These are phyloP conservation scores for Mesocricetus auratus DNA, from an alignment of 2,113 vertebrate species.

Conservation along the genomic window DNA sequence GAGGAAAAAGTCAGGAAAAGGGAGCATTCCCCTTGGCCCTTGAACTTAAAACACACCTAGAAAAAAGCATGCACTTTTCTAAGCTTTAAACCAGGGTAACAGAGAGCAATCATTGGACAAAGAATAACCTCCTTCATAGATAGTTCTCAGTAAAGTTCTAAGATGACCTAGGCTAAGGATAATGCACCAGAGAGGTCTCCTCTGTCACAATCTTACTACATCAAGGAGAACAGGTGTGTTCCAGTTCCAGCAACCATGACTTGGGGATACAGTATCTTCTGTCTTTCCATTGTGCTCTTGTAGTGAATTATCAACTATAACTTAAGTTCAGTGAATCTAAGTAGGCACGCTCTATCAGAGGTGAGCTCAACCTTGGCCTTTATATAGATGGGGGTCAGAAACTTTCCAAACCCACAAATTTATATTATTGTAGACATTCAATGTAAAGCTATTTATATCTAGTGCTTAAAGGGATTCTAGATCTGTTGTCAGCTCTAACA, in stretches of 20 bases:
- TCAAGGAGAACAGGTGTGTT: background rate
- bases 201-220: background rate
- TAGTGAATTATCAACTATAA: background rate
- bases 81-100: background rate
- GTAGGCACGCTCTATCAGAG: background rate
- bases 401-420: background rate
- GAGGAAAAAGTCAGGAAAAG: constrained; percentile 32
- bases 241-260: background rate
- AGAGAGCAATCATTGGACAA: background rate
- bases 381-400: background rate
- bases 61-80: background rate
- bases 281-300: background rate
- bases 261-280: background rate
- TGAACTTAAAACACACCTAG: constrained; percentile 18
- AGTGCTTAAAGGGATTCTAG: background rate
- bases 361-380: background rate
- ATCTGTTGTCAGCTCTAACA: background rate
- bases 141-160: background rate
- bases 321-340: background rate
- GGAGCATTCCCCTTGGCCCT: background rate
- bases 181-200: background rate
- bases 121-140: background rate
- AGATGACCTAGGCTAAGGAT: background rate
- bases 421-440: background rate
- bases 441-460: background rate